Conservation (phyloP, 2,797 vertebrate species). For the Betta splendens region DNA sequence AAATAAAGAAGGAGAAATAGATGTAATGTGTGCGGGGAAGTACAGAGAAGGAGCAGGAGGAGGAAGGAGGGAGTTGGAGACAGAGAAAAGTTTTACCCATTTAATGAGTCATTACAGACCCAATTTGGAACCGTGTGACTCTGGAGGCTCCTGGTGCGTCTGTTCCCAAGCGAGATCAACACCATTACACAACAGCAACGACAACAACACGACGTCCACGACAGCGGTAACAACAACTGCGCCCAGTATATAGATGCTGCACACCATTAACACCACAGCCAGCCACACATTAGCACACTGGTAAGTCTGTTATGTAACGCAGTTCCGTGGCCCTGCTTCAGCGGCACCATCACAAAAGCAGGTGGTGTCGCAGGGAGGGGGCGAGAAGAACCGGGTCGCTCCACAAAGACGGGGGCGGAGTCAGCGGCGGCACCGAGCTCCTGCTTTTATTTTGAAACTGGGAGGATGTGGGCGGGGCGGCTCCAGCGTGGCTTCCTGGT, state of each 20-base stretch:
- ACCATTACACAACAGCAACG: slow-evolving; percentile 67
- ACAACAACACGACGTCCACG: slow-evolving; percentile 46
- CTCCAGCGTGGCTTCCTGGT: slow-evolving; percentile 10
- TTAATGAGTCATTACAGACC: slow-evolving; percentile 66
- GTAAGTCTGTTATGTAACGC: slow-evolving; percentile 48
- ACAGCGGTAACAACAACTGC: slow-evolving; percentile 56
- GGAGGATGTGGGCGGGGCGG: slow-evolving; percentile 19
- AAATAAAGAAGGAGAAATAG: slow-evolving; percentile 47
- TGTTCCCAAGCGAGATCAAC: slow-evolving; percentile 66
- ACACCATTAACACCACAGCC: slow-evolving; percentile 71
- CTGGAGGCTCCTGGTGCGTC: slow-evolving; percentile 58
- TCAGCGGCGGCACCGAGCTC: too few relatives aligned
- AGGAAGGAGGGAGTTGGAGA: slow-evolving; percentile 20
- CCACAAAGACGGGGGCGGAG: slow-evolving; percentile 9
- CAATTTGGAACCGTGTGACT: slow-evolving; percentile 49
- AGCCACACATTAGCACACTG: slow-evolving; percentile 64
- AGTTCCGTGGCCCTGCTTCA: slow-evolving; percentile 33
- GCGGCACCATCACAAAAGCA: slow-evolving; percentile 37
- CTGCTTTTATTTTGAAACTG: slow-evolving; percentile 17
- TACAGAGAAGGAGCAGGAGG: slow-evolving; percentile 1
- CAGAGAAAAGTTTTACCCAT: slow-evolving; percentile 49
- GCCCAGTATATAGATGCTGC: slow-evolving; percentile 61
- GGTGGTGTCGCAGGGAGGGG: slow-evolving; percentile 30
- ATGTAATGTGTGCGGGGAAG: slow-evolving; percentile 35
- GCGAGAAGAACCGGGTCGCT: neutral